Conservation (phyloP, 2,113 vertebrate genomes). For the Saguinus midas region DNA sequence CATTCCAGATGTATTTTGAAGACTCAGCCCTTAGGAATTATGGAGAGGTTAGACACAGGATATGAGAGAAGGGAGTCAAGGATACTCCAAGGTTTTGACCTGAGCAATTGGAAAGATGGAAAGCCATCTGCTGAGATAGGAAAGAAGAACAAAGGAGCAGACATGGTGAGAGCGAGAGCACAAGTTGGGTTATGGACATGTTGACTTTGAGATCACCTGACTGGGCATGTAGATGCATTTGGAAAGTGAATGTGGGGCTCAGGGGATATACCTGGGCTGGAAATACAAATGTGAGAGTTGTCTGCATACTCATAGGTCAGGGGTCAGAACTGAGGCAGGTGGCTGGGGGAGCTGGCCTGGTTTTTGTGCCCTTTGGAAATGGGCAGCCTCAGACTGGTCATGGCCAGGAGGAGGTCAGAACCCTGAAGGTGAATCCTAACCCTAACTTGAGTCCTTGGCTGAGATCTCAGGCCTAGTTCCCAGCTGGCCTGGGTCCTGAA, state of each 20-base stretch:
- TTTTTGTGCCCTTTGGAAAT: neutral
- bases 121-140: neutral
- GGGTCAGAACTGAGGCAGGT: neutral
- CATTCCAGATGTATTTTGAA: conserved; percentile 1
- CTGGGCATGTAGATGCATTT: neutral
- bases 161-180: neutral
- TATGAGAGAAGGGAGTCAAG: neutral
- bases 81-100: neutral
- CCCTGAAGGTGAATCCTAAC: neutral
- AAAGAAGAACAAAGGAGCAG: neutral
- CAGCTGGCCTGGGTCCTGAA: neutral
- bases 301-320: neutral
- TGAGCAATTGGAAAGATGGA: neutral
- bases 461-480: neutral
- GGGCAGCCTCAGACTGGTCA: neutral
- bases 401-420: neutral
- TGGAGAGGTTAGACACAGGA: neutral
- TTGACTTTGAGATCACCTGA: neutral
- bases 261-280: neutral
- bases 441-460: neutral
- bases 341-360: neutral
- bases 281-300: neutral
- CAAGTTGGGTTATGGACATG: neutral
- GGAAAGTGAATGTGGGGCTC: neutral
- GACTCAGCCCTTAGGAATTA: neutral